phyloP scores from a whole-genome alignment of 2,888 invertebrate genomes.

The Strigamia transsilvanica region DNA sequence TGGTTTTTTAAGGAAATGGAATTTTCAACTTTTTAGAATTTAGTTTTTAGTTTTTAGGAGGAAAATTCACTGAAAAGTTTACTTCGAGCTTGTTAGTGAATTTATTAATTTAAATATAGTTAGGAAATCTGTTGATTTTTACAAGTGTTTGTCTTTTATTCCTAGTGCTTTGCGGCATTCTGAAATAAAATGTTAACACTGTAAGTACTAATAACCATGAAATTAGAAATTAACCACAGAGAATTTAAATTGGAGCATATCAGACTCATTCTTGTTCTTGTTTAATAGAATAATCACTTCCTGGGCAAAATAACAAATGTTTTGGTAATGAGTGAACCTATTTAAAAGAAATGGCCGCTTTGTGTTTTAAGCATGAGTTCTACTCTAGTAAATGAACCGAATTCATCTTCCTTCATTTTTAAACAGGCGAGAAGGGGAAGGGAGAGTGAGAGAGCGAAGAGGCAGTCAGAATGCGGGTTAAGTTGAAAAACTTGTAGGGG shows the following conservation, averaged over 20 bases:
- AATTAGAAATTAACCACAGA: constrained; percentile 13
- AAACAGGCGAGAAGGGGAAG: neutral
- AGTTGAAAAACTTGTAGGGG: constrained; percentile 30
- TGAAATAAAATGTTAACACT: neutral
- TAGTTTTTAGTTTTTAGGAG: too few species aligned
- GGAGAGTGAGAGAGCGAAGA: neutral
- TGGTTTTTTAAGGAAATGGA: too few species aligned
- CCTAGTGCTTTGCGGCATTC: too few species aligned
- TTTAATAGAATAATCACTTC: constrained; percentile 25
- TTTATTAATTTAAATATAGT: too few species aligned
- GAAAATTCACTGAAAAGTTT: too few species aligned
- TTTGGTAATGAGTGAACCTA: neutral
- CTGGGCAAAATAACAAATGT: neutral
- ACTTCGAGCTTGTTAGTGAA: too few species aligned
- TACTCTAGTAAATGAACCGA: neutral
- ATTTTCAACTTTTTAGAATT: too few species aligned
- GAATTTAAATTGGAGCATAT: neutral
- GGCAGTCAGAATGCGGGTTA: constrained; percentile 10
- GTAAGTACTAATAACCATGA: neutral
- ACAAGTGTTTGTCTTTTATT: too few species aligned
- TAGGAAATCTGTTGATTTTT: too few species aligned
- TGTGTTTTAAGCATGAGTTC: constrained; percentile 7
- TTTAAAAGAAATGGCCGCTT: neutral
- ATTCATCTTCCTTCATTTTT: constrained; percentile 21
- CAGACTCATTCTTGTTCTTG: neutral